A percentile compares a stretch with the other conserved stretches of the same genome.
Evolutionary conservation across 2,888 invertebrate species (phyloP).

Genomic region (Eustalomyia histrio): DNA sequence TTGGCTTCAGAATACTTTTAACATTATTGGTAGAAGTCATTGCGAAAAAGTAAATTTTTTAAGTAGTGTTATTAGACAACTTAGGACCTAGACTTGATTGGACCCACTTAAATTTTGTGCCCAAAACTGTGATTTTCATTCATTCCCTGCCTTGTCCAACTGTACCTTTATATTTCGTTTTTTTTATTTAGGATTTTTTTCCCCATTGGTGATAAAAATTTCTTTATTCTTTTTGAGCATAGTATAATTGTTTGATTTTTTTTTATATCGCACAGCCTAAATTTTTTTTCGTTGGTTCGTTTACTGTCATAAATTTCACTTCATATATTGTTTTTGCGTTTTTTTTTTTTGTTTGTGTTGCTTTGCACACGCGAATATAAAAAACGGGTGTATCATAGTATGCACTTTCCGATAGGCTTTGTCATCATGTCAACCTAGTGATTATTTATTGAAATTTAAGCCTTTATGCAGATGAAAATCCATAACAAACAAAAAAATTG

Average conservation of each 20-base stretch:
- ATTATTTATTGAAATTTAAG: constrained; percentile 76
- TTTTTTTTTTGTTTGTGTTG: not conserved
- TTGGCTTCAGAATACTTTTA: too few species aligned
- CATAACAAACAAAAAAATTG: constrained; percentile 13
- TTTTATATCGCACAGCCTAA: not conserved
- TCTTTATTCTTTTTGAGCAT: too few species aligned
- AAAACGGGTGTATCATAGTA: constrained; percentile 55
- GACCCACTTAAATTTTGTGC: too few species aligned
- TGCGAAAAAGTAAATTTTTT: too few species aligned
- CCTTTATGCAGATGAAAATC: constrained; percentile 64
- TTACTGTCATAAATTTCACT: constrained; percentile 64
- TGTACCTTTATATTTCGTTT: too few species aligned
- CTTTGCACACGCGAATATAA: constrained; percentile 21
- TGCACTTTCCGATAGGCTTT: constrained; percentile 71
- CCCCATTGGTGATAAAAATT: too few species aligned
- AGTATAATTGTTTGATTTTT: not conserved
- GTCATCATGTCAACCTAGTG: constrained; percentile 75
- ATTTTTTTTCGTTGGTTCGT: constrained; percentile 32
- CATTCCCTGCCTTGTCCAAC: too few species aligned
- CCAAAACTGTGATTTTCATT: too few species aligned
- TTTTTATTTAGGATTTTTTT: too few species aligned
- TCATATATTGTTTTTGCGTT: constrained; percentile 55
- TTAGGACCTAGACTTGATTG: too few species aligned
- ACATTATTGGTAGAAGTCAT: too few species aligned
- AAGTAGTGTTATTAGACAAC: too few species aligned